These are phyloP conservation scores for Triops longicaudatus DNA, from an alignment of 1,140 invertebrate genomes.

Conservation along the genomic window DNA sequence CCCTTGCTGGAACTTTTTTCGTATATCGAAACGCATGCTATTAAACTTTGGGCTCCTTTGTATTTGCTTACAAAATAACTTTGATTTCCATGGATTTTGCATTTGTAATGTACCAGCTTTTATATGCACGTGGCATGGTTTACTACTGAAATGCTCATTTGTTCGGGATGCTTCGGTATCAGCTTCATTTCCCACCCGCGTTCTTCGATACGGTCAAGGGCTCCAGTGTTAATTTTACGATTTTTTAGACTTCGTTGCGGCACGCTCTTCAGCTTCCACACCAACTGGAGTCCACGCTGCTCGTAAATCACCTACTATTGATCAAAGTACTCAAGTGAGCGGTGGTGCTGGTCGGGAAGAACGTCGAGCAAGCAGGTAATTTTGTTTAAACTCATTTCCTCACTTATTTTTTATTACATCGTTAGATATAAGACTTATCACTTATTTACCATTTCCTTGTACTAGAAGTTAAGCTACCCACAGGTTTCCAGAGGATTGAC, in stretches of 20 bases:
- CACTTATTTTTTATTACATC: not conserved
- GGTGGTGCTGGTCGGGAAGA: constrained; percentile 29
- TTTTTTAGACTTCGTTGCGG: constrained; percentile 30
- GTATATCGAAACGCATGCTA: not conserved
- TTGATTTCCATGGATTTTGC: not conserved
- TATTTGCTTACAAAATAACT: not conserved
- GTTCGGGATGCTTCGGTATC: not conserved
- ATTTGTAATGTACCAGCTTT: not conserved
- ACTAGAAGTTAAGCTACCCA: too few species aligned
- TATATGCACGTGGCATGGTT: constrained; percentile 22
- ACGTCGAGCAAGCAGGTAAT: constrained; percentile 19
- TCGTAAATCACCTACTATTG: constrained; percentile 69
- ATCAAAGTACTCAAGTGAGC: constrained; percentile 65
- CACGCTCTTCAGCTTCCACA: constrained; percentile 48
- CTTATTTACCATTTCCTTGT: too few species aligned
- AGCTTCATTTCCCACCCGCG: too few species aligned
- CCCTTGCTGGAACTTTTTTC: constrained; percentile 24
- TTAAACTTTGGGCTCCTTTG: not conserved
- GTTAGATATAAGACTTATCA: too few species aligned
- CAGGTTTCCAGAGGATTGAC: too few species aligned
- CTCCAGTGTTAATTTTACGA: not conserved
- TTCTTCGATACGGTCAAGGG: not conserved
- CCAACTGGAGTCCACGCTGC: constrained; percentile 54
- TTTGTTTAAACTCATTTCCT: not conserved
- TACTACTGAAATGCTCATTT: constrained; percentile 27